Evolutionary conservation across 2,888 invertebrate genomes (phyloP).

Genomic region (Dioctria linearis): DNA sequence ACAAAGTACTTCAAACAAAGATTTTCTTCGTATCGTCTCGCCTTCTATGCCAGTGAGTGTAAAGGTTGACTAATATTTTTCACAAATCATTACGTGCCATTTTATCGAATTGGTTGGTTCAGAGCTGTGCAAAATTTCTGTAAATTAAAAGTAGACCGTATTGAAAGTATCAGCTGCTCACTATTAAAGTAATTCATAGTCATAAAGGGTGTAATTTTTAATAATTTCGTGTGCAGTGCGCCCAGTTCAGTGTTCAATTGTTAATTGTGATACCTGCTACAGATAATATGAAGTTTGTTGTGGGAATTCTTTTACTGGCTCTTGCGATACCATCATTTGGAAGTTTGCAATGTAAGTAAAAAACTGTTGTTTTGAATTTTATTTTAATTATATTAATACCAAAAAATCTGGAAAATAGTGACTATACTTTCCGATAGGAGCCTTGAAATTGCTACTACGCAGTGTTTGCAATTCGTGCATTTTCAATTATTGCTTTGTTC

Average conservation of each 20-base stretch:
- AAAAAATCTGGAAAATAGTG: no score
- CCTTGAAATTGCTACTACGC: no score
- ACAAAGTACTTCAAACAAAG: constrained; percentile 13
- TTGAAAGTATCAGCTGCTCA: no score
- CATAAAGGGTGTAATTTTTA: no score
- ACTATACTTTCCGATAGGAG: no score
- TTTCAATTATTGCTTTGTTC: no score
- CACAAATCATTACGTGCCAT: constrained; percentile 35
- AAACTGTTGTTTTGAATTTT: no score
- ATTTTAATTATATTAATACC: no score
- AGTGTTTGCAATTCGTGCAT: no score
- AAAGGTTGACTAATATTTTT: constrained; percentile 77
- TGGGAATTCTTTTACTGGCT: constrained; percentile 71
- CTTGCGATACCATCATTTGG: constrained; percentile 70
- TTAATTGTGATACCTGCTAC: constrained; percentile 15
- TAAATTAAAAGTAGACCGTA: no score
- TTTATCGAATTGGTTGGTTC: constrained; percentile 23
- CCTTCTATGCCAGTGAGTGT: constrained; percentile 95
- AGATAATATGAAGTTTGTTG: constrained; percentile 74
- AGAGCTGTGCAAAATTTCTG: neutral
- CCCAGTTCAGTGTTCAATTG: neutral
- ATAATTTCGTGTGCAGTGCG: neutral
- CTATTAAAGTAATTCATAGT: no score
- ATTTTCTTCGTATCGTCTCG: constrained; percentile 67
- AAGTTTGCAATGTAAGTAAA: constrained; percentile 79